A percentile compares a stretch with the other conserved stretches of the same genome.
phyloP scores from a whole-genome alignment of 2,797 vertebrate genomes.

The Anas bernieri region DNA sequence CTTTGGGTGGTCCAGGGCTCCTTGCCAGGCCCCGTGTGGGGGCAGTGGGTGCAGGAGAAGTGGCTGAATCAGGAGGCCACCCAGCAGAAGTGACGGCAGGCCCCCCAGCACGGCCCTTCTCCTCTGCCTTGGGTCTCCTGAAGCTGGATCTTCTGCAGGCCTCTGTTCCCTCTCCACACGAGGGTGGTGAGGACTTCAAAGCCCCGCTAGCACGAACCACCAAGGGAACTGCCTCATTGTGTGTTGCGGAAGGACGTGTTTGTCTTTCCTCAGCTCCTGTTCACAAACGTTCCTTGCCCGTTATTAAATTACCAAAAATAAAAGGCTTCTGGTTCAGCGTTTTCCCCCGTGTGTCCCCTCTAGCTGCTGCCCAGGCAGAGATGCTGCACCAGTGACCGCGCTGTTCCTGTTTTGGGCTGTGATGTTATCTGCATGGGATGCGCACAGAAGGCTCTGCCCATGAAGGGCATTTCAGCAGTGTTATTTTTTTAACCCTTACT shows the following conservation, averaged over 20 bases:
- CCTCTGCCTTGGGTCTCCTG: neutral
- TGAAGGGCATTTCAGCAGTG: neutral
- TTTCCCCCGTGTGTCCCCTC: neutral
- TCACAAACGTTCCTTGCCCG: neutral
- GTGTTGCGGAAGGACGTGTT: rapidly evolving
- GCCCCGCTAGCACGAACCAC: neutral
- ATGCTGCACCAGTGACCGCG: neutral
- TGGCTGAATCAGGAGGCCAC: rapidly evolving
- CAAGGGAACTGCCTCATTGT: neutral
- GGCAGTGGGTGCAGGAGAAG: neutral
- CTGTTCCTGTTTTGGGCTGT: conserved; percentile 53
- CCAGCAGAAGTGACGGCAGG: neutral
- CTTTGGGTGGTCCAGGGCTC: neutral
- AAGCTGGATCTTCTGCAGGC: neutral
- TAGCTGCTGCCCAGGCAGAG: conserved; percentile 23
- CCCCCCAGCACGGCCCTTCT: neutral
- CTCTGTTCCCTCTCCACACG: rapidly evolving
- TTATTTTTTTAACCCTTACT: conserved; percentile 25
- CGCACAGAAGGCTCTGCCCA: neutral
- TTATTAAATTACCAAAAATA: conserved; percentile 50
- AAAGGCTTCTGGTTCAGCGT: conserved; percentile 39
- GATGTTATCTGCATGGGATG: conserved; percentile 54
- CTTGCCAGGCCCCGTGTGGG: neutral
- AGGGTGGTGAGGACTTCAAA: neutral
- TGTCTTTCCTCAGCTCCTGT: neutral